Evolutionary conservation across 1,140 invertebrate species (phyloP).

Genomic region (Heliothis virescens): DNA sequence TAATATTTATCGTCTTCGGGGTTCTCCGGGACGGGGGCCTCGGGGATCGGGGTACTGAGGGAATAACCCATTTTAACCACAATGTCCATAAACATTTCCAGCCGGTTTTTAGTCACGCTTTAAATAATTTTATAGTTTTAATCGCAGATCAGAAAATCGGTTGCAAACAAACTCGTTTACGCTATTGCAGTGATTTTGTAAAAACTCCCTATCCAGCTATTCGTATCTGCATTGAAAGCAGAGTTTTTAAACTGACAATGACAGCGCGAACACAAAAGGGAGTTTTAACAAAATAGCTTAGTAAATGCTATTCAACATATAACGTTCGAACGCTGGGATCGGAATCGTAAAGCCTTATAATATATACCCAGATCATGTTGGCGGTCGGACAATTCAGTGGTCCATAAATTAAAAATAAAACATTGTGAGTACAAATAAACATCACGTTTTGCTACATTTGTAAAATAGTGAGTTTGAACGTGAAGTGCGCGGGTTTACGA

Average conservation of each 20-base stretch:
- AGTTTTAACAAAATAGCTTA: too few relatives aligned
- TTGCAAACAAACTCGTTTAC: background rate
- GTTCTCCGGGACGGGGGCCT: too few relatives aligned
- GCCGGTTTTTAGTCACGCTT: background rate
- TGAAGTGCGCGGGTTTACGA: slow-evolving; percentile 56
- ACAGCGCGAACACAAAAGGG: too few relatives aligned
- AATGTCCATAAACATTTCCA: background rate
- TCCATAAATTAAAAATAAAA: slow-evolving; percentile 40
- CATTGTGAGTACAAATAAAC: slow-evolving; percentile 38
- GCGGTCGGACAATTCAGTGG: slow-evolving; percentile 1
- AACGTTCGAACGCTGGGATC: background rate
- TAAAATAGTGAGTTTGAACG: slow-evolving; percentile 40
- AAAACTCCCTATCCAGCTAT: background rate
- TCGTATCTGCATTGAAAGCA: background rate
- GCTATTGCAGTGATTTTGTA: background rate
- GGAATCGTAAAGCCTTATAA: background rate
- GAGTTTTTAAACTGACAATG: background rate
- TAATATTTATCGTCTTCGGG: too few relatives aligned
- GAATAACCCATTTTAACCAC: background rate
- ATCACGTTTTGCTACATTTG: slow-evolving; percentile 49
- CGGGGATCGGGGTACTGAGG: too few relatives aligned
- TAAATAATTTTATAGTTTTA: background rate
- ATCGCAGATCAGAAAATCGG: background rate
- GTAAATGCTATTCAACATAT: too few relatives aligned
- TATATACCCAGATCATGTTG: background rate